These are phyloP conservation scores for Copidosoma floridanum DNA, from an alignment of 1,140 invertebrate genomes.

Conservation along the genomic window DNA sequence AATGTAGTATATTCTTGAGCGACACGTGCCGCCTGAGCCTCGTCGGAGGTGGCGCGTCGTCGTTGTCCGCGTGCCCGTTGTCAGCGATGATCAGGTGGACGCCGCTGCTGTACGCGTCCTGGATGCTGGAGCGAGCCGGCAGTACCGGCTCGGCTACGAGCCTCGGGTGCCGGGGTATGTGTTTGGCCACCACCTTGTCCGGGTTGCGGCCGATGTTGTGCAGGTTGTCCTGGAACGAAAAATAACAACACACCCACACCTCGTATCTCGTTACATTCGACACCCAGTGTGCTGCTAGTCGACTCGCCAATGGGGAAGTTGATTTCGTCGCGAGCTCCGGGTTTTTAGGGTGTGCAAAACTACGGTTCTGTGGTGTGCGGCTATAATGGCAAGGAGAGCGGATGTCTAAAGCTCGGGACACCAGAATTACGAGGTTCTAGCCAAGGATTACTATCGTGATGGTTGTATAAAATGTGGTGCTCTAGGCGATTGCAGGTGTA, in stretches of 20 bases:
- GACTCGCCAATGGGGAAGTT: too few relatives aligned
- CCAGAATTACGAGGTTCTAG: too few relatives aligned
- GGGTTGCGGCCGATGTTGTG: conserved; percentile 69
- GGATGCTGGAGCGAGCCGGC: conserved; percentile 68
- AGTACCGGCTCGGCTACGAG: conserved; percentile 57
- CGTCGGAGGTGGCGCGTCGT: conserved; percentile 38
- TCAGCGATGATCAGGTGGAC: conserved; percentile 65
- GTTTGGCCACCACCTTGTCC: conserved; percentile 70
- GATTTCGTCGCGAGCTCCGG: too few relatives aligned
- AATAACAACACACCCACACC: conserved; percentile 23
- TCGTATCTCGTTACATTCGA: conserved; percentile 14
- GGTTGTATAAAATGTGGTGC: too few relatives aligned
- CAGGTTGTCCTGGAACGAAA: conserved; percentile 60
- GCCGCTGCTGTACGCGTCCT: conserved; percentile 68
- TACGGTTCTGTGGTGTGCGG: too few relatives aligned
- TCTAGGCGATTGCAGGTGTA: too few relatives aligned
- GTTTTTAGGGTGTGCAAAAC: too few relatives aligned
- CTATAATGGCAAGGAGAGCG: too few relatives aligned
- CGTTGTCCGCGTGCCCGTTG: conserved; percentile 60
- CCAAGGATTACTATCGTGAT: too few relatives aligned
- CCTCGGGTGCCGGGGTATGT: conserved; percentile 54
- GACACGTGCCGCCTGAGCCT: conserved; percentile 56
- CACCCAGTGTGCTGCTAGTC: too few relatives aligned
- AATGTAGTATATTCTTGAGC: conserved; percentile 60
- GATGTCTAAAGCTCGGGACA: too few relatives aligned